These are phyloP conservation scores for Ornithorhynchus anatinus DNA, from an alignment of 2,113 vertebrate genomes.

Conservation along the genomic window DNA sequence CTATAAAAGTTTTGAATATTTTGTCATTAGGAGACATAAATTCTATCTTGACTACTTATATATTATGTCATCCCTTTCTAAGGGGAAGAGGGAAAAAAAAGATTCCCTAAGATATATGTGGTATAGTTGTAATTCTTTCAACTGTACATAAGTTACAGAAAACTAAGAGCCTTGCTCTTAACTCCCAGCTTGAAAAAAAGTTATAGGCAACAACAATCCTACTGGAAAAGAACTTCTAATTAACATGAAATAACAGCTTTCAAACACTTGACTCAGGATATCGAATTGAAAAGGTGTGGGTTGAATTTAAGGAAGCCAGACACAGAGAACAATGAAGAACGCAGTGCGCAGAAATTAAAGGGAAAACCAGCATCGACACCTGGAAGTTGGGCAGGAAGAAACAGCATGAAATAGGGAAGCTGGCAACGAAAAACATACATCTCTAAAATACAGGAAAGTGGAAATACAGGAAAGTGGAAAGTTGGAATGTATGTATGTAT, in stretches of 20 bases:
- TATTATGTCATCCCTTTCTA: not conserved
- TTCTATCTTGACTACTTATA: not conserved
- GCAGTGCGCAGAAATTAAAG: not conserved
- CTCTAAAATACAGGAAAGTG: not conserved
- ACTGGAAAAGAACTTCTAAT: constrained; percentile 48
- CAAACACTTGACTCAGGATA: constrained; percentile 38
- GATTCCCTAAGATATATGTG: not conserved
- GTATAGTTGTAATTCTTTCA: not conserved
- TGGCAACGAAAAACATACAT: not conserved
- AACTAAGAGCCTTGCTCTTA: not conserved
- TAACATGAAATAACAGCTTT: constrained; percentile 55
- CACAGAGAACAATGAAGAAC: constrained; percentile 25
- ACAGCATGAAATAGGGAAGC: not conserved
- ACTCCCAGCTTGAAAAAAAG: not conserved
- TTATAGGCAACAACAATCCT: not conserved
- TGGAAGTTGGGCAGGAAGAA: not conserved
- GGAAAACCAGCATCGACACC: not conserved
- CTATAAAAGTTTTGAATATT: not conserved
- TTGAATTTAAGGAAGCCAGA: constrained; percentile 33
- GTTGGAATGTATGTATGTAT: not conserved
- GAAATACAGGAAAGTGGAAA: not conserved
- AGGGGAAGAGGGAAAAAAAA: not conserved
- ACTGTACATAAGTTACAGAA: not conserved
- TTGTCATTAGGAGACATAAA: not conserved
- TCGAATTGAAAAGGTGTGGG: constrained; percentile 49